Percentiles rank a stretch among this genome's conserved stretches.
phyloP scores from a whole-genome alignment of 1,140 invertebrate species.

The Venturia canescens region DNA sequence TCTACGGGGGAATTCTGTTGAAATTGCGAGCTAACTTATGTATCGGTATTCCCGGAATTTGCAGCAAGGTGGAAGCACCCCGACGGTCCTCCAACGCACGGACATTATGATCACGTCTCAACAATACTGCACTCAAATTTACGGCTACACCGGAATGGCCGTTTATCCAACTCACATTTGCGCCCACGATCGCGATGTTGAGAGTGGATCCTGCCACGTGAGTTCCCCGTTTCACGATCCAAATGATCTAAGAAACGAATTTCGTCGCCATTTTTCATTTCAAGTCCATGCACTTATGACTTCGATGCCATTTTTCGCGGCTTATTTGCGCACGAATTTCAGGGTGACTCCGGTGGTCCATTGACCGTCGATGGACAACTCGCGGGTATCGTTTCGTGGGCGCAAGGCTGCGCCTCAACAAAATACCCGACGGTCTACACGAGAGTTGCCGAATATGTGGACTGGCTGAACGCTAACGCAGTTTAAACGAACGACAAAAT shows the following conservation, averaged over 20 bases:
- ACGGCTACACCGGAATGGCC: not conserved
- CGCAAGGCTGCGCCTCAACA: constrained; percentile 70
- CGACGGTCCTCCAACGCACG: not conserved
- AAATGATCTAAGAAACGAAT: too few relatives aligned
- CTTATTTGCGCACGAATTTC: constrained; percentile 9
- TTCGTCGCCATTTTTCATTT: too few relatives aligned
- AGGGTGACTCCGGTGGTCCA: constrained; percentile 80
- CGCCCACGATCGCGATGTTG: not conserved
- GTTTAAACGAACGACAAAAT: not conserved
- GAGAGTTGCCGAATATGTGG: constrained; percentile 58
- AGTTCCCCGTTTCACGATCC: not conserved
- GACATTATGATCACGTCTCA: not conserved
- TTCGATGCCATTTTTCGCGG: too few relatives aligned
- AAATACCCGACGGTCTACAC: constrained; percentile 72
- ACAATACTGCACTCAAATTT: not conserved
- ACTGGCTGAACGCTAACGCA: constrained; percentile 48
- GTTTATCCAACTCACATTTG: not conserved
- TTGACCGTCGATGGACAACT: constrained; percentile 71
- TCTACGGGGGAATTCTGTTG: too few relatives aligned
- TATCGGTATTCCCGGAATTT: not conserved
- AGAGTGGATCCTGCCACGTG: not conserved
- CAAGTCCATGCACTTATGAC: not conserved
- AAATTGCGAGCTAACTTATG: too few relatives aligned
- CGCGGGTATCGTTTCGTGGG: constrained; percentile 76
- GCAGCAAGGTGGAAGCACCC: not conserved